Evolutionary conservation across 2,113 vertebrate genomes (phyloP).

Genomic region (Psophia crepitans): DNA sequence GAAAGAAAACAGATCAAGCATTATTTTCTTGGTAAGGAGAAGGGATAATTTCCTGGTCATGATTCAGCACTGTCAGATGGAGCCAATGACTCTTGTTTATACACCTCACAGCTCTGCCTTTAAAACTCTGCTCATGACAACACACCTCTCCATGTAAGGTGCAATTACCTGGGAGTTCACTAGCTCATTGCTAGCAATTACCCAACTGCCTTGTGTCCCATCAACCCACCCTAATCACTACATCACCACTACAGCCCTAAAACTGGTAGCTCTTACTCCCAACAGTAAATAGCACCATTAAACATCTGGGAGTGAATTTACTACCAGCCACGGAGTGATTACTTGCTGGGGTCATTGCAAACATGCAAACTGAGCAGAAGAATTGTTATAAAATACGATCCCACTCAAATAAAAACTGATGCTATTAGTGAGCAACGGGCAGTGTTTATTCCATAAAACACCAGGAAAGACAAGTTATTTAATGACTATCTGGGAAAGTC

Average conservation of each 20-base stretch:
- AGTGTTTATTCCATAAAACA: conserved; percentile 8
- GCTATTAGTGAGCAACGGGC: background rate
- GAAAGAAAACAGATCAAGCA: background rate
- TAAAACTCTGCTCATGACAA: background rate
- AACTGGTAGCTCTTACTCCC: background rate
- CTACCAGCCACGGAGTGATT: background rate
- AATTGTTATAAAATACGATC: background rate
- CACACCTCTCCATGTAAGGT: conserved; percentile 17
- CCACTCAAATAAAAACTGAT: conserved; percentile 5
- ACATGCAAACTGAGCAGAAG: background rate
- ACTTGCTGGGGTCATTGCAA: conserved; percentile 5
- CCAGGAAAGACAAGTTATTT: background rate
- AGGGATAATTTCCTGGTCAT: conserved; percentile 13
- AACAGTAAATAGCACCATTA: conserved; percentile 24
- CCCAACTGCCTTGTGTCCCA: background rate
- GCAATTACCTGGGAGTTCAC: conserved; percentile 54
- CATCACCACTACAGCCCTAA: background rate
- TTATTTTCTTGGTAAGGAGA: background rate
- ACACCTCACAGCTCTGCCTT: background rate
- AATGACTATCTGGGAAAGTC: background rate
- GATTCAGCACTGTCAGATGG: background rate
- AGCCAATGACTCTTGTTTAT: background rate
- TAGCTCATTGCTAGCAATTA: conserved; percentile 27
- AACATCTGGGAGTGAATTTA: background rate
- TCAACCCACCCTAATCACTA: conserved; percentile 20